These are phyloP conservation scores for Rattus norvegicus DNA, from an alignment of 2,113 vertebrate species.

Conservation along the genomic window DNA sequence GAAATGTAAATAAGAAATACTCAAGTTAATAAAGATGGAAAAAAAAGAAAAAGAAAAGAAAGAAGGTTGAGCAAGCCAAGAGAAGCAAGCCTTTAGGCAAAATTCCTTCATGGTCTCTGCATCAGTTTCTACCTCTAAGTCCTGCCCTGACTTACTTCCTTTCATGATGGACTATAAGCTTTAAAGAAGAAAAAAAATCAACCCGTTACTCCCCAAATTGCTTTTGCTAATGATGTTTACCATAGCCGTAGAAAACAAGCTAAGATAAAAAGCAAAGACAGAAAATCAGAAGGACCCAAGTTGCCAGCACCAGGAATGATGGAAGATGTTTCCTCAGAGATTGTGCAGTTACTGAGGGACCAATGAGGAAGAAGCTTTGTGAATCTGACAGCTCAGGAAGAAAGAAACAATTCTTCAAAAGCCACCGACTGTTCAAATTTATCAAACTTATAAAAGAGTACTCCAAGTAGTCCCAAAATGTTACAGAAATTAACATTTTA, in stretches of 20 bases:
- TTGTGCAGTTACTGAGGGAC: background rate
- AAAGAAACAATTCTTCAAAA: background rate
- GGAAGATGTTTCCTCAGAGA: background rate
- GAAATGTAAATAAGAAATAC: no score
- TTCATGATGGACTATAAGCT: background rate
- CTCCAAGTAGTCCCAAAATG: no score
- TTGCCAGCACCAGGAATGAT: background rate
- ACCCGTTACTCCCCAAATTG: background rate
- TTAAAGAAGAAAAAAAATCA: background rate
- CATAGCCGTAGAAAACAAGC: background rate
- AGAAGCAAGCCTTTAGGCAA: background rate
- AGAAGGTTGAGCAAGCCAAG: background rate
- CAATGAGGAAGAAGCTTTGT: background rate
- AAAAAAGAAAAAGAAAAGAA: no score
- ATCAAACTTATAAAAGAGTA: background rate
- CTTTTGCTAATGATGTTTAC: background rate
- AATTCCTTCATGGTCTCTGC: background rate
- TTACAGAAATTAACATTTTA: background rate
- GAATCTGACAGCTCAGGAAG: background rate
- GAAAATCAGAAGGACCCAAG: background rate
- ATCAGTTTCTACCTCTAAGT: background rate
- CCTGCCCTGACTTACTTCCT: background rate
- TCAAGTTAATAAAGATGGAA: no score
- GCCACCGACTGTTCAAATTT: background rate
- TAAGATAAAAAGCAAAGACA: background rate